phyloP scores from a whole-genome alignment of 2,113 vertebrate species.

The Diadophis punctatus region DNA sequence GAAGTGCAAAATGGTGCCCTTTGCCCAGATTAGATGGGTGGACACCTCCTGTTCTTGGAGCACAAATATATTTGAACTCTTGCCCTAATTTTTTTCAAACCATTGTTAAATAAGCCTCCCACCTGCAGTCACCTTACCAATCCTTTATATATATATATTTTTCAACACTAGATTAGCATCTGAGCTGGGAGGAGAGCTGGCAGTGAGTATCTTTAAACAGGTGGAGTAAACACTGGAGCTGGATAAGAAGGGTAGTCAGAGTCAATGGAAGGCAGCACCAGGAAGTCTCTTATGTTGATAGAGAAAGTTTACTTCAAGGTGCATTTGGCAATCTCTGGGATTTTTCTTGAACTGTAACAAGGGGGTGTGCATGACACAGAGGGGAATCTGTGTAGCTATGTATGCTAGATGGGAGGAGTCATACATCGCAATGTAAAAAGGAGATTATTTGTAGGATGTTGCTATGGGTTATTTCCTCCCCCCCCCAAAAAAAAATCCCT shows the following conservation, averaged over 20 bases:
- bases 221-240: neutral
- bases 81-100: slow-evolving; percentile 28
- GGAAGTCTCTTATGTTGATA: slow-evolving; percentile 12
- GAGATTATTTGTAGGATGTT: neutral
- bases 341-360: slow-evolving; percentile 1
- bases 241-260: accelerated
- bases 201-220: slow-evolving; percentile 28
- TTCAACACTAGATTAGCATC: slow-evolving; percentile 28
- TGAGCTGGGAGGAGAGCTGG: slow-evolving; percentile 4
- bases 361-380: neutral
- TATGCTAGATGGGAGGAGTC: neutral
- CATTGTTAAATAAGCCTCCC: slow-evolving; percentile 12
- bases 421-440: neutral
- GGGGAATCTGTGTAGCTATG: neutral
- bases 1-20: slow-evolving; percentile 18
- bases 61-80: slow-evolving; percentile 20
- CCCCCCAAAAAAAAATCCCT: neutral
- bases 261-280: neutral
- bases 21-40: slow-evolving; percentile 3
- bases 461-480: neutral
- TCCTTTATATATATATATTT: neutral
- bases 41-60: slow-evolving; percentile 38
- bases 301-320: neutral
- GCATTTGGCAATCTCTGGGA: neutral
- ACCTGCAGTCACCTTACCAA: neutral